Conservation (phyloP, 2,797 vertebrate species). For the Bradypus variegatus region DNA sequence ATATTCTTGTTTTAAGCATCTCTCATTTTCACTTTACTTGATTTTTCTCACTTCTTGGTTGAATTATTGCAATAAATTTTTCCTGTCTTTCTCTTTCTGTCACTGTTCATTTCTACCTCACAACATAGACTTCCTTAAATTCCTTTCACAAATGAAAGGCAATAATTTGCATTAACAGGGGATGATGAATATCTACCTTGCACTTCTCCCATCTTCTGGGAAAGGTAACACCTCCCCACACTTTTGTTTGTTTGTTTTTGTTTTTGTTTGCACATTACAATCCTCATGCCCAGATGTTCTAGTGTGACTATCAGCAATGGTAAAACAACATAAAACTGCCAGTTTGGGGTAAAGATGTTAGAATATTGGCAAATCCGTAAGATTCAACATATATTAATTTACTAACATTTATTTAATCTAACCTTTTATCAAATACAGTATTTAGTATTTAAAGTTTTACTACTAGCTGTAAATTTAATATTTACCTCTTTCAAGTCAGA, state of each 20-base stretch:
- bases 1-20: neutral
- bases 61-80: neutral
- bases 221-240: neutral
- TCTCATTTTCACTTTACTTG: neutral
- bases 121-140: neutral
- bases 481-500: slow-evolving; percentile 30
- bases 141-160: neutral
- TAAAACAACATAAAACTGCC: neutral
- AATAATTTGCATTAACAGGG: neutral
- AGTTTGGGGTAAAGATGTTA: neutral
- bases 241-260: no score
- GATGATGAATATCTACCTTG: neutral
- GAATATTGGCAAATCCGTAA: neutral
- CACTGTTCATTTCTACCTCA: neutral
- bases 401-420: neutral
- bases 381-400: neutral
- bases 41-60: neutral
- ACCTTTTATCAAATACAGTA: neutral
- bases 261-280: no score
- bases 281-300: no score
- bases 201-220: neutral
- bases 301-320: neutral
- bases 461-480: slow-evolving; percentile 12
- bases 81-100: neutral
- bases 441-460: neutral